Base-by-base conservation (phyloP, 2,888 invertebrate genomes). In the Pammene fasciana region DNA sequence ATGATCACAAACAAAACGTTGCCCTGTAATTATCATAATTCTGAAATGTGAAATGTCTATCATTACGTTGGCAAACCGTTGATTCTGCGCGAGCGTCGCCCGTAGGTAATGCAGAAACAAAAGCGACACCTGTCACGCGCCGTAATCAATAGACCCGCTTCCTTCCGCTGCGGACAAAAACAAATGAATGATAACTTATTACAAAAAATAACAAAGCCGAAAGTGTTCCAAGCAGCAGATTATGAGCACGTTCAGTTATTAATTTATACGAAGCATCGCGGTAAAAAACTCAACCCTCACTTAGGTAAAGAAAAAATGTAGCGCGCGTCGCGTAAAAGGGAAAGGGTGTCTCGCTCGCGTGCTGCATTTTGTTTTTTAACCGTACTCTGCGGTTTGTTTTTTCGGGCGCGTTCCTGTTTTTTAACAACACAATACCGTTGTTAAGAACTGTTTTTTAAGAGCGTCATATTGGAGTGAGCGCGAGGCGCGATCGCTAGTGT, bases 201-300 rank as follows among this genome's bases (percentile, higher is more conserved):
- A 77, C 82, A 83, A 87, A 89, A 89, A 86, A 84, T 80, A 87
- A 89, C 88, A 91, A 90, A 89, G 91, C 82, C 88, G 91, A 92
- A 92, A 92, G 92, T 92, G 92, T 92, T 90, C 88, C 85, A 77
- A 82, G 81, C 87, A 83, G 87, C 88, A 90, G 92, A 92, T 92
- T 92, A 92, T 87, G 88, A 88, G 88, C 91, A 88, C 91, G 86
- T 91, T 90, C 91, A 85, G 89, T 92, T 92, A 92, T 92, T 92
- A 92, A 92, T 92, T 92, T 92, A 92, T 92, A 92, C 87, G 89
- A 86, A 83, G 86, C 85, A 86, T 88, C 87, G 85, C 82, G 80
- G 85, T 88, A 86, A 90, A 92, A 91, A 92, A 89, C 83, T 81
- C 86, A 87, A 92, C 92, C 92, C 88, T 87, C 85, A 86, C 87